Percentiles rank a stretch among this genome's conserved stretches.
Evolutionary conservation across 1,140 invertebrate species (phyloP).

Genomic region (Diachasma alloeum): DNA sequence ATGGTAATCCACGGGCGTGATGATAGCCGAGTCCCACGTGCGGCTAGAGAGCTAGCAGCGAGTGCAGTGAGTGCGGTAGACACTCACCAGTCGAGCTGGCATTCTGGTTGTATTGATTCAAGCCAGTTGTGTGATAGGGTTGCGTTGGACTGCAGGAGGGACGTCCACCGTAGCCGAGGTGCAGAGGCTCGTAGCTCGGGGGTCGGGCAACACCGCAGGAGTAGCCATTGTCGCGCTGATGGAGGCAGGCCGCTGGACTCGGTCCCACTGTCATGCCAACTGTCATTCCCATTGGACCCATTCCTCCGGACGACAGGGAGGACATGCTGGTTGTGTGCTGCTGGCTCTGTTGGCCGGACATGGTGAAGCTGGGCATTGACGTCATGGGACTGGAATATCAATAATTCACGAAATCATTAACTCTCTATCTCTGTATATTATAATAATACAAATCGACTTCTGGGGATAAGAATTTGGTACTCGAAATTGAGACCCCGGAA

Average conservation of each 20-base stretch:
- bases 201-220: slow-evolving; percentile 71
- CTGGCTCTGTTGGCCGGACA: slow-evolving; percentile 55
- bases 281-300: slow-evolving; percentile 64
- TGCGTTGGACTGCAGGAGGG: slow-evolving; percentile 74
- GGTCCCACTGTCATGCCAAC: slow-evolving; percentile 66
- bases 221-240: slow-evolving; percentile 73
- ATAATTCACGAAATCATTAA: not conserved
- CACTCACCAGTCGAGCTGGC: slow-evolving; percentile 70
- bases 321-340: slow-evolving; percentile 58
- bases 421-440: too few relatives aligned
- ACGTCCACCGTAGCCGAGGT: slow-evolving; percentile 72
- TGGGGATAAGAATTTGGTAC: too few relatives aligned
- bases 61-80: slow-evolving; percentile 67
- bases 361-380: slow-evolving; percentile 68
- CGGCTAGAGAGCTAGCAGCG: slow-evolving; percentile 66
- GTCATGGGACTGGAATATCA: slow-evolving; percentile 64
- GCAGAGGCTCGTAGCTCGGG: slow-evolving; percentile 72
- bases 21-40: slow-evolving; percentile 56
- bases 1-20: slow-evolving; percentile 36
- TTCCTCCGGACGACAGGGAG: slow-evolving; percentile 59
- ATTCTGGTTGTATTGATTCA: slow-evolving; percentile 70
- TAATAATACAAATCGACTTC: too few relatives aligned
- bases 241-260: slow-evolving; percentile 71
- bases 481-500: too few relatives aligned
- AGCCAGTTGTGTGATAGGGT: slow-evolving; percentile 70